Percentiles rank a stretch among this genome's conserved stretches.
Evolutionary conservation across 2,888 invertebrate genomes (phyloP).

Genomic region (Balanococcus diminutus): DNA sequence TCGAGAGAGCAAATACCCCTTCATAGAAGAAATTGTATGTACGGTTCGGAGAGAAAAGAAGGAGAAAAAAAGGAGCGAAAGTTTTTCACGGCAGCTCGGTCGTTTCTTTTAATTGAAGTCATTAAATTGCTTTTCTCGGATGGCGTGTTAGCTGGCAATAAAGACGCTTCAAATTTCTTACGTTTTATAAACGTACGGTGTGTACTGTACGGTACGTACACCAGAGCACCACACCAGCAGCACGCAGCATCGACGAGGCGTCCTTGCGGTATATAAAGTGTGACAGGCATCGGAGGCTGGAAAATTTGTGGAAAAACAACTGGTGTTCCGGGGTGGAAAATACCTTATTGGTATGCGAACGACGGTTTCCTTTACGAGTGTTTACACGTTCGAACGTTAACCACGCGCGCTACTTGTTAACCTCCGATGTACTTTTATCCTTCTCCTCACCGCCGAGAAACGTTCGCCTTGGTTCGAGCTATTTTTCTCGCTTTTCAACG

Average conservation of each 20-base stretch:
- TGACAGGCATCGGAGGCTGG: constrained; percentile 37
- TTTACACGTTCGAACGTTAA: constrained; percentile 42
- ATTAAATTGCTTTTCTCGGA: constrained; percentile 36
- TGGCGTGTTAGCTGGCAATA: constrained; percentile 38
- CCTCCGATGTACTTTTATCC: constrained; percentile 42
- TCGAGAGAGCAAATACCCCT: no score
- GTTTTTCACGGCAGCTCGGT: not conserved
- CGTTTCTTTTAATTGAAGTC: constrained; percentile 36
- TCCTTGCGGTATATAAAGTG: not conserved
- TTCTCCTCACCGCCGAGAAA: no score
- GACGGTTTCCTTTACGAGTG: constrained; percentile 42
- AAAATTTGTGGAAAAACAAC: constrained; percentile 44
- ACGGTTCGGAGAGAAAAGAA: no score
- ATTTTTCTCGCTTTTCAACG: not conserved
- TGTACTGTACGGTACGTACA: not conserved
- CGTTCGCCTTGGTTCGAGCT: not conserved
- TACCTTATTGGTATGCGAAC: constrained; percentile 49
- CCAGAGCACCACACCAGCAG: not conserved
- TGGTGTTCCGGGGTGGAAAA: constrained; percentile 14
- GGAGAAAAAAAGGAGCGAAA: not conserved
- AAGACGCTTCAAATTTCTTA: constrained; percentile 21
- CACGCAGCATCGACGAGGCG: not conserved
- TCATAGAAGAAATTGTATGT: not conserved
- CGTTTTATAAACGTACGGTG: not conserved
- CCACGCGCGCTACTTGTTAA: constrained; percentile 42